Conservation (phyloP, 2,888 invertebrate species). For the Eupithecia pulchellata region DNA sequence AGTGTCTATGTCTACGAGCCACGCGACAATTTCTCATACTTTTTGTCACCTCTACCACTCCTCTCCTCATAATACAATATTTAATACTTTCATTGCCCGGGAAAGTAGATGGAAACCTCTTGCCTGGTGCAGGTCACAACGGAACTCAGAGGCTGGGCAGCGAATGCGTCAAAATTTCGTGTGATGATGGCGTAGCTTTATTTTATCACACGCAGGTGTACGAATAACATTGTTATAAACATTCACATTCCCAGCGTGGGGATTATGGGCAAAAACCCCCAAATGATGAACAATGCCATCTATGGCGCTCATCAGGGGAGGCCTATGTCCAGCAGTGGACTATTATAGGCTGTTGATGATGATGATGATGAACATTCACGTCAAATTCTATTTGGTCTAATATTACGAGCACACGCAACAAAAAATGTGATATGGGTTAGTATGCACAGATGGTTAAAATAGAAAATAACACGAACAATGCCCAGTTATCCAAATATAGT, state of each 20-base stretch:
- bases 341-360: no score
- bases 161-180: not conserved
- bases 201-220: not conserved
- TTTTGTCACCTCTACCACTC: not conserved
- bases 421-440: not conserved
- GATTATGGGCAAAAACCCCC: no score
- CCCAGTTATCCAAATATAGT: not conserved
- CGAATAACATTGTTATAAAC: not conserved
- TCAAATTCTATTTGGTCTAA: not conserved
- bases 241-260: no score
- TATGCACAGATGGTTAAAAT: conserved; percentile 4
- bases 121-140: not conserved
- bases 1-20: not conserved
- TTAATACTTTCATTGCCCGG: not conserved
- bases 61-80: not conserved
- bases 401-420: not conserved
- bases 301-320: no score
- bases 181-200: not conserved
- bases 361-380: no score
- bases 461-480: no score
- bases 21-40: not conserved
- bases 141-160: not conserved
- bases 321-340: no score
- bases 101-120: not conserved
- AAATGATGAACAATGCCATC: no score